These are phyloP conservation scores for Sebastes umbrosus DNA, from an alignment of 2,797 vertebrate species.

Conservation along the genomic window DNA sequence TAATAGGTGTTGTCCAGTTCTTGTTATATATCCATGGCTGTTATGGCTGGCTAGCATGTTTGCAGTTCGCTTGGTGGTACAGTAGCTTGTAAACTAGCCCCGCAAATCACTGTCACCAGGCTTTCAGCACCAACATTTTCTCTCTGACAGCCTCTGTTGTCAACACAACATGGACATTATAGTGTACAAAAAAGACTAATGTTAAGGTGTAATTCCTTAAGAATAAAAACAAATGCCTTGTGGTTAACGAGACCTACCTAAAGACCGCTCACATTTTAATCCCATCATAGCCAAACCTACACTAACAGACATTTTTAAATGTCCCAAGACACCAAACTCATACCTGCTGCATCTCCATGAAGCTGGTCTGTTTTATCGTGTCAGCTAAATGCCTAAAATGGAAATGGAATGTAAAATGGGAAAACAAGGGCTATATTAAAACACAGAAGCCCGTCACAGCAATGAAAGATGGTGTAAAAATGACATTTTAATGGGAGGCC, in stretches of 20 bases:
- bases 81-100: background rate
- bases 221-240: background rate
- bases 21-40: rapidly evolving
- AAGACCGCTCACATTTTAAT: background rate
- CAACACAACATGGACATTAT: background rate
- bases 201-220: no score
- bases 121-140: background rate
- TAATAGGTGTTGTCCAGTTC: no score
- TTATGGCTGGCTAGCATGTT: background rate
- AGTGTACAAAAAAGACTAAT: background rate
- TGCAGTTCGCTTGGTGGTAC: no score
- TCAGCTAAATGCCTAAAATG: conserved; percentile 8
- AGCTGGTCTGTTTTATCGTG: no score
- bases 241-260: background rate
- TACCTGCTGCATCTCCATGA: no score
- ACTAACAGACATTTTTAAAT: background rate
- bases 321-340: background rate
- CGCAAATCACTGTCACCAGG: background rate
- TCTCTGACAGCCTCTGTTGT: background rate
- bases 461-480: conserved; percentile 21
- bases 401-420: conserved; percentile 22
- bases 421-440: conserved; percentile 13
- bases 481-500: conserved; percentile 43
- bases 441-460: conserved; percentile 8
- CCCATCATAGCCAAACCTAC: background rate